A percentile compares a stretch with the other conserved stretches of the same genome.
Conservation (phyloP, 2,888 invertebrate genomes). For the Achlya flavicornis region DNA sequence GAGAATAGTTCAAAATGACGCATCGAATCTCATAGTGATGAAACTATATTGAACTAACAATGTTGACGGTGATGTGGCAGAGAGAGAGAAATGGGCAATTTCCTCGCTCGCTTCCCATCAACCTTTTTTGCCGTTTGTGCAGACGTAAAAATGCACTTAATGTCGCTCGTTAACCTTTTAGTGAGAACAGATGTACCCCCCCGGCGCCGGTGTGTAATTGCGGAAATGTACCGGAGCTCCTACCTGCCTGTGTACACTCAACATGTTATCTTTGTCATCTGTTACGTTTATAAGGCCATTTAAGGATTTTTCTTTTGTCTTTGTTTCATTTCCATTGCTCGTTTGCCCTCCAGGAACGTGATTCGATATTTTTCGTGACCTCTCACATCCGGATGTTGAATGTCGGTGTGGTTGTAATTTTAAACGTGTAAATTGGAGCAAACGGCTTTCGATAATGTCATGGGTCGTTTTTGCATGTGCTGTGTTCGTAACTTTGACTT, state of each 20-base stretch:
- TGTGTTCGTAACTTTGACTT: not conserved
- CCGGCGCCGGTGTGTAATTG: constrained; percentile 61
- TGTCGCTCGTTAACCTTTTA: constrained; percentile 73
- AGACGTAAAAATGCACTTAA: constrained; percentile 62
- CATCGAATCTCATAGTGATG: not conserved
- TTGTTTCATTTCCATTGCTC: constrained; percentile 38
- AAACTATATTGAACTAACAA: not conserved
- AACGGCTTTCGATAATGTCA: constrained; percentile 4
- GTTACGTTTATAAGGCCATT: constrained; percentile 38
- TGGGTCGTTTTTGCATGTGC: not conserved
- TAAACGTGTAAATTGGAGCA: constrained; percentile 3
- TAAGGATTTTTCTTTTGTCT: constrained; percentile 35
- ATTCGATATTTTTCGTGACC: constrained; percentile 18
- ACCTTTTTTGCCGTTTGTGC: constrained; percentile 51
- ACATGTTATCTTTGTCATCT: constrained; percentile 46
- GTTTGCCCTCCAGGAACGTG: constrained; percentile 24
- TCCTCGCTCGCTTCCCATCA: constrained; percentile 51
- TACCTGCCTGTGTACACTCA: constrained; percentile 37
- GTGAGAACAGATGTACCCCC: constrained; percentile 60
- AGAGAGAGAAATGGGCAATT: constrained; percentile 31
- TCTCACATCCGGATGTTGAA: constrained; percentile 23
- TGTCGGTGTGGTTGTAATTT: not conserved
- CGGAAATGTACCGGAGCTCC: constrained; percentile 57
- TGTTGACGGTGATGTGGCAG: not conserved
- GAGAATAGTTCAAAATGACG: not conserved